Evolutionary conservation across 2,888 invertebrate genomes (phyloP).

Genomic region (Gandaritis pyraliata): DNA sequence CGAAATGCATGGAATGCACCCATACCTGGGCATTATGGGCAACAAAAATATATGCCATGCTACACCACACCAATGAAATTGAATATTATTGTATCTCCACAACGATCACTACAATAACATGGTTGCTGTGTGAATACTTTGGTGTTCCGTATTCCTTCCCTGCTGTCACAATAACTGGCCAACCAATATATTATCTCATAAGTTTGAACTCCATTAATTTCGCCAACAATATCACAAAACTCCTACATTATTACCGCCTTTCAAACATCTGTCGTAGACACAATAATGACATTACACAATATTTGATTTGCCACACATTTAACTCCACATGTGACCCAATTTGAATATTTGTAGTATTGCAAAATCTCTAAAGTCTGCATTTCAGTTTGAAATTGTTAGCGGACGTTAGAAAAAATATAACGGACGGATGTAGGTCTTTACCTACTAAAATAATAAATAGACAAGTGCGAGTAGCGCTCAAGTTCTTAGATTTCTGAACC

Average conservation of each 20-base stretch:
- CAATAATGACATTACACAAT: conserved; percentile 52
- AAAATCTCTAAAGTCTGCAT: conserved; percentile 51
- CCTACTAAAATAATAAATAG: conserved; percentile 54
- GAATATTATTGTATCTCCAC: conserved; percentile 5
- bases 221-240: conserved; percentile 29
- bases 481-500: background rate
- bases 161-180: conserved; percentile 16
- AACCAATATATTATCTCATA: conserved; percentile 20
- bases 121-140: conserved; percentile 25
- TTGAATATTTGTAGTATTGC: conserved; percentile 49
- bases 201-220: conserved; percentile 31
- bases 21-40: too few species aligned
- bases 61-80: too few species aligned
- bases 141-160: conserved; percentile 8
- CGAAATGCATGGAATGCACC: conserved; percentile 24
- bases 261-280: conserved; percentile 39
- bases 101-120: conserved; percentile 42
- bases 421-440: conserved; percentile 64
- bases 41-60: too few species aligned
- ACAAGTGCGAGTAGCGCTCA: background rate
- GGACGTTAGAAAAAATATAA: conserved; percentile 55
- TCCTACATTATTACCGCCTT: conserved; percentile 17
- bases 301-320: conserved; percentile 44
- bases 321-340: conserved; percentile 49
- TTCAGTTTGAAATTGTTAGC: conserved; percentile 54